These are phyloP conservation scores for Andinoacara biseriatus DNA, from an alignment of 2,113 vertebrate species.

Conservation along the genomic window DNA sequence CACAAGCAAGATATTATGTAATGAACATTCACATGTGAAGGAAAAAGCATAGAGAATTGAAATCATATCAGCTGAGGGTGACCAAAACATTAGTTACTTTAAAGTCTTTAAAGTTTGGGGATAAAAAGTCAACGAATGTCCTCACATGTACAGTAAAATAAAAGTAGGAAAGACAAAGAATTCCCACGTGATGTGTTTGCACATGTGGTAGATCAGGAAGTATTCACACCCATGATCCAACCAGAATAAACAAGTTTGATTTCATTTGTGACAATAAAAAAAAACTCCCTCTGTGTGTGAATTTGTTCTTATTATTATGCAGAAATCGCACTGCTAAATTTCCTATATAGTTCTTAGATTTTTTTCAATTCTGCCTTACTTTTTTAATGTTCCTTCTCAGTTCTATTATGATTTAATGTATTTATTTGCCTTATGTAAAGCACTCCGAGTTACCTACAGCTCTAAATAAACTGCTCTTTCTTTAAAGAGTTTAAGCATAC, in stretches of 20 bases:
- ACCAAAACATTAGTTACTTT: neutral
- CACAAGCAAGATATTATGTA: accelerated
- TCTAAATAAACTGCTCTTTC: neutral
- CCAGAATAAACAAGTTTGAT: constrained; percentile 18
- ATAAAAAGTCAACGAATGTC: neutral
- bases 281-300: neutral
- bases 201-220: constrained; percentile 38
- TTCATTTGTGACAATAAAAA: neutral
- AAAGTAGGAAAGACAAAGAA: neutral
- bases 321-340: neutral
- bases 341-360: accelerated
- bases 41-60: neutral
- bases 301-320: neutral
- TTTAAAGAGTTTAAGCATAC: too few relatives aligned
- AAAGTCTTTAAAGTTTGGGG: neutral
- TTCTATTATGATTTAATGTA: neutral
- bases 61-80: accelerated
- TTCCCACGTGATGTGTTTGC: neutral
- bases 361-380: neutral
- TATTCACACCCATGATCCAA: neutral
- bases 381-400: accelerated
- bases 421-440: neutral
- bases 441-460: neutral
- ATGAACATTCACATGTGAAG: accelerated
- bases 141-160: neutral